Evolutionary conservation across 2,797 vertebrate species (phyloP).

Genomic region (Siniperca scherzeri): DNA sequence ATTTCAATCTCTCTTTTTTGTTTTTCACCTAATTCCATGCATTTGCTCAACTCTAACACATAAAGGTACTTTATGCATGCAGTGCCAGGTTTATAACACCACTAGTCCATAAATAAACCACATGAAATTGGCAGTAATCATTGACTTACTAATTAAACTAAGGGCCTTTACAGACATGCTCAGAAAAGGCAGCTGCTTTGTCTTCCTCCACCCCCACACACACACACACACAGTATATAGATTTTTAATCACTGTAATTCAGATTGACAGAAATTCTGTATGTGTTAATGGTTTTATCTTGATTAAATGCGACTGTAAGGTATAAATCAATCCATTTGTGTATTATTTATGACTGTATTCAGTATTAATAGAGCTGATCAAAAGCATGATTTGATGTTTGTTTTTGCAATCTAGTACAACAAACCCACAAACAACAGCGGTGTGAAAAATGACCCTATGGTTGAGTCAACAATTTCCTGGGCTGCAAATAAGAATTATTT

Average conservation of each 20-base stretch:
- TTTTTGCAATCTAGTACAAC: background rate
- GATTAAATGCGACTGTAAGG: constrained; percentile 10
- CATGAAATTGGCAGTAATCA: constrained; percentile 60
- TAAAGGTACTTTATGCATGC: constrained; percentile 47
- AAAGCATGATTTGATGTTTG: background rate
- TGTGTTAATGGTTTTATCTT: background rate
- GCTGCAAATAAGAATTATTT: background rate
- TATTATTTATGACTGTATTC: background rate
- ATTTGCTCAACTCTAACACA: constrained; percentile 45
- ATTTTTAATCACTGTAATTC: background rate
- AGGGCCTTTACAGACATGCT: background rate
- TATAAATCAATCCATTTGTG: constrained; percentile 1
- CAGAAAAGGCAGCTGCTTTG: constrained; percentile 25
- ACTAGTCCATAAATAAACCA: constrained; percentile 48
- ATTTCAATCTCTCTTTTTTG: background rate
- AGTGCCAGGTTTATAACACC: constrained; percentile 50
- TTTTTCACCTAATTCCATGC: constrained; percentile 9
- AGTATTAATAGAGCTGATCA: background rate
- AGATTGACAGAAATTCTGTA: background rate
- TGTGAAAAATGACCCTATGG: background rate
- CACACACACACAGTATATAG: background rate
- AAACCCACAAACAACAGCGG: background rate
- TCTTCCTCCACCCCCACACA: background rate
- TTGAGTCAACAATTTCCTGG: background rate
- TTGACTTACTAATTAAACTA: constrained; percentile 25